Evolutionary conservation across 2,113 vertebrate genomes (phyloP), one percentile per base, ranked within the genome.

Genomic region (Peromyscus polionotus): DNA sequence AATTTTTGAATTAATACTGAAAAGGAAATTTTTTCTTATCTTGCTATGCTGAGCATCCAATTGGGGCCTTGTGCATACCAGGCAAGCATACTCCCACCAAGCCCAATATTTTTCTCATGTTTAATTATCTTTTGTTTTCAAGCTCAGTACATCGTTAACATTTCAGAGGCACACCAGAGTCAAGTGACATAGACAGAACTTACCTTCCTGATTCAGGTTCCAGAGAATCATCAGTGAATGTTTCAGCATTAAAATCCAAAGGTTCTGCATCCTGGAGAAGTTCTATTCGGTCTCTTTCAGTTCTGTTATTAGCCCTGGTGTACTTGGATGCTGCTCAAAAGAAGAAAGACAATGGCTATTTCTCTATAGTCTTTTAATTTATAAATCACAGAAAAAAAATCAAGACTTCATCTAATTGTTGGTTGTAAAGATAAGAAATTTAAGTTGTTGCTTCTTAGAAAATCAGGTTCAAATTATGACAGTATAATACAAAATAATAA

Each of bases 211-310:
- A 97, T 26, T 99, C 99, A 0, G 98, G 65, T 54, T 99, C 99
- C 93, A 99, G 98, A 33, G 99, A 98, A 54, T 99, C 99, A 59
- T 99, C 99, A 14, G 95, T 98, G 97, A 99, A 97, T 0, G 99
- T 96, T 14, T 99, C 99, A 11, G 99, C 99, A 31, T 99, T 99
- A 98, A 99, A 99, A 98, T 99, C 99, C 97, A 99, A 96, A 7
- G 99, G 99, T 90, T 99, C 99, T 1, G 99, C 99, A 94, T 99
- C 99, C 96, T 99, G 99, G 75, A 99, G 99, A 67, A 99, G 99
- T 98, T 99, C 99, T 77, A 99, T 98, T 97, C 99, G 98, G 86
- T 99, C 99, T 94, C 99, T 99, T 97, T 99, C 99, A 3, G 99
- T 98, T 59, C 98, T 99, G 48, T 98, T 98, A 86, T 99, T 99